These are phyloP conservation scores for Rhynchopsitta pachyrhyncha DNA, from an alignment of 2,113 vertebrate genomes.

Conservation along the genomic window DNA sequence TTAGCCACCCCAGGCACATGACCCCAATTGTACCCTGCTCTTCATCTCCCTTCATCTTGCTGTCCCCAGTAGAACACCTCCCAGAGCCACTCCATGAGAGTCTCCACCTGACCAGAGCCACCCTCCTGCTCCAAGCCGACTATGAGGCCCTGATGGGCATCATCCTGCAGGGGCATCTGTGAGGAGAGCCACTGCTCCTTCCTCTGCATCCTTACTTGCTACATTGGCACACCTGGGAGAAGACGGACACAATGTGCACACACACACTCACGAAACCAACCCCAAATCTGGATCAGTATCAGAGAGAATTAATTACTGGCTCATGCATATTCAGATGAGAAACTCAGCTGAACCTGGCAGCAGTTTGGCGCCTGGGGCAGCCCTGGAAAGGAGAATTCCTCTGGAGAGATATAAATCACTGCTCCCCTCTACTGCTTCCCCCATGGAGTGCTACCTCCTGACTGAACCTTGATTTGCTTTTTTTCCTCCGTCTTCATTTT, in stretches of 20 bases:
- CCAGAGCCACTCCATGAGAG: background rate
- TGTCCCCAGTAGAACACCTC: background rate
- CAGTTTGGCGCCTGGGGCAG: slow-evolving; percentile 12
- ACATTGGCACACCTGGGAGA: background rate
- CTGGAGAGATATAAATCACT: slow-evolving; percentile 50
- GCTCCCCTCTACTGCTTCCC: slow-evolving; percentile 30
- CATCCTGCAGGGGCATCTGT: background rate
- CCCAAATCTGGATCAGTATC: slow-evolving; percentile 60
- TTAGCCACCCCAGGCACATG: background rate
- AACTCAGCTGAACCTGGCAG: slow-evolving; percentile 61
- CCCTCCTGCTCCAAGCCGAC: background rate
- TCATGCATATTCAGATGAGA: slow-evolving; percentile 65
- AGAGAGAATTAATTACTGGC: slow-evolving; percentile 68
- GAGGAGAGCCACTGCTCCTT: background rate
- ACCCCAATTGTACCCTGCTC: rapidly evolving
- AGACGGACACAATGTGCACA: background rate
- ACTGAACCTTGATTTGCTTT: slow-evolving; percentile 52
- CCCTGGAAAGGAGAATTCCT: slow-evolving; percentile 50
- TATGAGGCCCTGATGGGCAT: rapidly evolving
- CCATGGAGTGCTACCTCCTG: slow-evolving; percentile 6
- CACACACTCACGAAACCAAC: slow-evolving; percentile 26
- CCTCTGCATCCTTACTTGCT: background rate
- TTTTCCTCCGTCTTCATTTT: slow-evolving; percentile 30
- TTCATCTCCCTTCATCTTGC: background rate
- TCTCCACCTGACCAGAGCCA: background rate